Conservation (phyloP, 2,797 vertebrate genomes). For the Pangasius mekongensis region DNA sequence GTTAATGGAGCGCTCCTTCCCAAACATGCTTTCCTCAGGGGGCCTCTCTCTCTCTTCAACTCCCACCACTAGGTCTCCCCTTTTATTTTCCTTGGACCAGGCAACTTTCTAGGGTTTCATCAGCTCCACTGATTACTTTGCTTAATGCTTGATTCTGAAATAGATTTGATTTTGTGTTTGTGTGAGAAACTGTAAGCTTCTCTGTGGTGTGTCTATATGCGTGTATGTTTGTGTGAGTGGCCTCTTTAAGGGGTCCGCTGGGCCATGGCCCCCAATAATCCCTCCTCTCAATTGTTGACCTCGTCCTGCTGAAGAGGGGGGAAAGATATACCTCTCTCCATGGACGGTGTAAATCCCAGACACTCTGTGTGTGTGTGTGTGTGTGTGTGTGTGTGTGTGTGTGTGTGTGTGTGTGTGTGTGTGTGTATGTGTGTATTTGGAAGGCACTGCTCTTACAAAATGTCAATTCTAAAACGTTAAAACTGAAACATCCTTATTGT, state of each 20-base stretch:
- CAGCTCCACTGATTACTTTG: slow-evolving; percentile 37
- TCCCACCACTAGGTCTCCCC: slow-evolving; percentile 67
- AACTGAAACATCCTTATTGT: not conserved
- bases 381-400: slow-evolving; percentile 8
- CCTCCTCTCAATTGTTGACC: slow-evolving; percentile 50
- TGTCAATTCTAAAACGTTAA: too few relatives aligned
- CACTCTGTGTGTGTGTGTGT: not conserved
- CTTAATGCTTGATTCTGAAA: slow-evolving; percentile 35
- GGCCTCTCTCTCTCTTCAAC: slow-evolving; percentile 64
- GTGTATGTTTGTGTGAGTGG: slow-evolving; percentile 34
- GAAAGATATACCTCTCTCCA: slow-evolving; percentile 28
- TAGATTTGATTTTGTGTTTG: not conserved
- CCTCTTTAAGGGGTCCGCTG: slow-evolving; percentile 48
- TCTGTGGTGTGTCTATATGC: not conserved
- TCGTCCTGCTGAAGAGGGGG: slow-evolving; percentile 39
- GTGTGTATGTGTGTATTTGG: not conserved
- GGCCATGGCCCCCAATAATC: slow-evolving; percentile 48
- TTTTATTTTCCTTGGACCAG: slow-evolving; percentile 45
- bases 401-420: not conserved
- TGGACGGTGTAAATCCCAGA: slow-evolving; percentile 8
- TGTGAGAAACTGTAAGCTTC: not conserved
- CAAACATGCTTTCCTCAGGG: slow-evolving; percentile 74
- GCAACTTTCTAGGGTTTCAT: slow-evolving; percentile 46
- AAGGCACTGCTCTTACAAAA: too few relatives aligned
- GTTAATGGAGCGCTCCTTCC: slow-evolving; percentile 76